Base-by-base conservation (phyloP, 2,888 invertebrate genomes). In the Bembecia ichneumoniformis region DNA sequence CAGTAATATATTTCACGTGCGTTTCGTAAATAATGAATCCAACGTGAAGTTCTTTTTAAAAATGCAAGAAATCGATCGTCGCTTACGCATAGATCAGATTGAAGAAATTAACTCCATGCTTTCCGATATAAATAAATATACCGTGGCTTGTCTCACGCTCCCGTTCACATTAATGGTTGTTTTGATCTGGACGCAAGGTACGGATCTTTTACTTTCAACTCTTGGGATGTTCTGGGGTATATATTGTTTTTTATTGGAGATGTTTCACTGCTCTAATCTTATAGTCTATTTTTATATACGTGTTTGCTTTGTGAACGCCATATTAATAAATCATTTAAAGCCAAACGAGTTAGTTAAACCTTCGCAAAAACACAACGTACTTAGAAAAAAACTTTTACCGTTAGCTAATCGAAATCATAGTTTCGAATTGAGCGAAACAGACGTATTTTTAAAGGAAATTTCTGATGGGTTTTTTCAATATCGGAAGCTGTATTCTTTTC, bases 11-110 rank as follows among this genome's bases (percentile, higher is more conserved):
- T 56, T 75, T 35, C 66, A 79, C 47, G 62, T 66, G 7, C 63
- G 77, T n/a, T 81, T 81, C 40, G 20, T 63, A 3, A 74, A 75
- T 52, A 62, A 64, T 1, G 57, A 65, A 1, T 52, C 51, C 1
- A 80, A 77, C 53, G 63, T 67, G 0, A 57, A 63, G 3, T 75
- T 79, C 47, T 65, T 62, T 11, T 56, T 77, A 0, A 64, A 68
- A 58, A 58, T 79, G 49, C 79, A 82, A 58, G 60, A 71, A 54
- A 64, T 80, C 3, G 78, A 82, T 1, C 60, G 60, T 7, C 66
- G 63, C 46, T 56, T 68, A 2, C 5, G 14, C n/a, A 40, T 40
- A 4, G 40, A 40, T 14, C 40, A 10, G 14, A 40, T 40, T 2
- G 14, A 40, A 40, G 40, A 40, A 14, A 40, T 40, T 7, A n/a